Evolutionary conservation across 2,113 vertebrate genomes (phyloP).

Genomic region (Festucalex cinctus): DNA sequence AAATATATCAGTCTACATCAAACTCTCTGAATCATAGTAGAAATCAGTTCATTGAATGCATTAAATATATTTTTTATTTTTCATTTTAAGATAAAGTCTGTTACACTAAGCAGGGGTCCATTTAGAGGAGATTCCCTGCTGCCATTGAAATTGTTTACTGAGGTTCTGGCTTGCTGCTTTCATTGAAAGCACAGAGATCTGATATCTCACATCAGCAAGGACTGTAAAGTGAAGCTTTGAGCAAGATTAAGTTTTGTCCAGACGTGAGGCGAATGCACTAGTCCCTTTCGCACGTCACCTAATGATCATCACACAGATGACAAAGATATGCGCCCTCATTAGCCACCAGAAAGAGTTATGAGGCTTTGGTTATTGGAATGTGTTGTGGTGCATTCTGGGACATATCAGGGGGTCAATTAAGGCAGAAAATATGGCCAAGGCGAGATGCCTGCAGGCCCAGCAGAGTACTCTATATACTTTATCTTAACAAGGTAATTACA

Average conservation of each 20-base stretch:
- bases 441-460: constrained; percentile 15
- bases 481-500: neutral
- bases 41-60: too few species aligned
- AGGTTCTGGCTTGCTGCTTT: too few species aligned
- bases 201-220: too few species aligned
- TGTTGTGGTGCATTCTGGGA: constrained; percentile 25
- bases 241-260: constrained; percentile 61
- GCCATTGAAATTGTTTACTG: too few species aligned
- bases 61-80: too few species aligned
- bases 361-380: constrained; percentile 10
- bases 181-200: too few species aligned
- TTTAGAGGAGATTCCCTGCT: too few species aligned
- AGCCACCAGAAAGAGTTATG: constrained; percentile 30
- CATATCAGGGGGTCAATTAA: constrained; percentile 35
- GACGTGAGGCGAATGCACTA: constrained; percentile 30
- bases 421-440: constrained; percentile 23
- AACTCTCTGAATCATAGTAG: too few species aligned
- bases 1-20: too few species aligned
- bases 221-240: too few species aligned
- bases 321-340: constrained; percentile 59
- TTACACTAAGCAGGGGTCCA: too few species aligned
- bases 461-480: neutral
- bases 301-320: constrained; percentile 53
- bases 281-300: constrained; percentile 18
- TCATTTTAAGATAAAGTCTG: too few species aligned